These are phyloP conservation scores for Ischnus inquisitorius DNA, from an alignment of 2,888 invertebrate species.

Conservation along the genomic window DNA sequence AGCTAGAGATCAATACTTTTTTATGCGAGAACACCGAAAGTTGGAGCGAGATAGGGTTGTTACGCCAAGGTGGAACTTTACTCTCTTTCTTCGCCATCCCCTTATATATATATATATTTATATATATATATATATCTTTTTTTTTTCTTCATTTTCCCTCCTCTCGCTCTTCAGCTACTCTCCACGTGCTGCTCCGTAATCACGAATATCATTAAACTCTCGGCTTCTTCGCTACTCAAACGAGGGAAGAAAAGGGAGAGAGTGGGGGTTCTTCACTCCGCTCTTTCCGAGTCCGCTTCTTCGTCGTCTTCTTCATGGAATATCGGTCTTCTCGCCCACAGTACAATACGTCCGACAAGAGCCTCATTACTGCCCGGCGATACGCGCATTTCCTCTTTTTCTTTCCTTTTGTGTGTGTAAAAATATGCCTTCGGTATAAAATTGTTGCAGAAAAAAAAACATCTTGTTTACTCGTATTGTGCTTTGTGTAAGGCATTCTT, in stretches of 20 bases:
- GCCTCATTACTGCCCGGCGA: slow-evolving; percentile 77
- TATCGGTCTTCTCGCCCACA: slow-evolving; percentile 39
- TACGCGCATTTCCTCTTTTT: slow-evolving; percentile 30
- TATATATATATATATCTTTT: slow-evolving; percentile 6
- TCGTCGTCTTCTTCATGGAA: slow-evolving; percentile 42
- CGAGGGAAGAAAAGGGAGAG: slow-evolving; percentile 29
- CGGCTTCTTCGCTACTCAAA: slow-evolving; percentile 78
- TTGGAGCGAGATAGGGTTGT: slow-evolving; percentile 66
- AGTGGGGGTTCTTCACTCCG: slow-evolving; percentile 69
- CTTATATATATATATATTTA: slow-evolving; percentile 12
- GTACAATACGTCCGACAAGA: slow-evolving; percentile 71
- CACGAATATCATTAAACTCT: slow-evolving; percentile 86
- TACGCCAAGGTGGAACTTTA: slow-evolving; percentile 49
- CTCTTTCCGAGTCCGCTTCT: slow-evolving; percentile 59
- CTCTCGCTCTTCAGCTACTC: slow-evolving; percentile 68
- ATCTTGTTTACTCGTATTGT: neutral
- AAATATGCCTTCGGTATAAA: slow-evolving; percentile 36
- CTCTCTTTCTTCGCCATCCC: slow-evolving; percentile 21
- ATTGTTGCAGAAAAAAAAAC: slow-evolving; percentile 37
- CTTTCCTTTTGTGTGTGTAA: slow-evolving; percentile 32
- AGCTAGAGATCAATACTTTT: slow-evolving; percentile 84
- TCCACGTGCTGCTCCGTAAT: slow-evolving; percentile 83
- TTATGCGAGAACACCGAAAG: slow-evolving; percentile 81
- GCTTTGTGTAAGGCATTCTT: neutral
- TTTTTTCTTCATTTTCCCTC: slow-evolving; percentile 66